Base-by-base conservation (phyloP, 2,888 invertebrate genomes). In the Platycnemis pennipes region DNA sequence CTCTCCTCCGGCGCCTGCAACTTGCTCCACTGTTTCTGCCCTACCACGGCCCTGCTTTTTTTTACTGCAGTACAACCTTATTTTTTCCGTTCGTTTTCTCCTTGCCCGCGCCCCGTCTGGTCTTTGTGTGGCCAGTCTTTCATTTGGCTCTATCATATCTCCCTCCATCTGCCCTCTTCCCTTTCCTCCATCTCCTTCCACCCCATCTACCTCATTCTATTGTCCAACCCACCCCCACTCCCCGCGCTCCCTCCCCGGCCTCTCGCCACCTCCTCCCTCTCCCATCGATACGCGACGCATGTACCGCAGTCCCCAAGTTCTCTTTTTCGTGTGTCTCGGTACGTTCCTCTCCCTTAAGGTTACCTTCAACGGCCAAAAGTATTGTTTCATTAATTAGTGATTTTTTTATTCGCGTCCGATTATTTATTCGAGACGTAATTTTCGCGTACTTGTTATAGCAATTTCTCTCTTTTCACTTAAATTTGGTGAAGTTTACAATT, bases 61-160 rank as follows among this genome's bases (percentile, higher is more conserved):
- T 49, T 53, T 37, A 46, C 88, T 49, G 88, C 46, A 88, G 63
- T 63, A 46, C 11, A 53, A n/a, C 16, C 53, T 31, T 88, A 31
- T 31, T 53, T 89, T 89, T 42, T 44, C 63, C 13, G 42, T 91
- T 91, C 44, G 22, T 44, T 56, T 89, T 89, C 56, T 88, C 49
- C 26, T 22, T 45, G 31, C n/a, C 42, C 22, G 42, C 56, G 16
- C 77, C 77, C 91, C 91, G 91, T 91, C 63, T 91, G 91, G 56
- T 44, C 91, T 91, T 91, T 89, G 89, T 89, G 53, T 91, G 63
- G 45, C 91, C 56, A 69, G 56, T 87, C 87, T 87, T 45, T 46
- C 87, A 87, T 87, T 77, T 42, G 42, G 37, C 56, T 22, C 19
- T 56, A 56, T 89, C 89, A 42, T 37, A 89, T 56, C 89, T 89